These are phyloP conservation scores for Mesitornis unicolor DNA, from an alignment of 2,113 vertebrate genomes.

Conservation along the genomic window DNA sequence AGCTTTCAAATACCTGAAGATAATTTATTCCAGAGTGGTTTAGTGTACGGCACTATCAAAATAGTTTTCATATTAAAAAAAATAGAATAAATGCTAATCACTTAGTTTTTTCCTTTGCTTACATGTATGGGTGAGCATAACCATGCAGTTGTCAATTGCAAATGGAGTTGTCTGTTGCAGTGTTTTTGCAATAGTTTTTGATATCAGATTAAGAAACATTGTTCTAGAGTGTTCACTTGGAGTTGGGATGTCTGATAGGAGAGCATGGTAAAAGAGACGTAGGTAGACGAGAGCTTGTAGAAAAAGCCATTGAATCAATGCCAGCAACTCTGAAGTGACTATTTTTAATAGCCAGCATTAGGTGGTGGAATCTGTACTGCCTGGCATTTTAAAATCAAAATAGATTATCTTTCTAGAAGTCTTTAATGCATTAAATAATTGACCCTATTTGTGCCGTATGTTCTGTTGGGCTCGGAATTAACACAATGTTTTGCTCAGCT, in stretches of 20 bases:
- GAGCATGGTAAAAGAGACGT: not conserved
- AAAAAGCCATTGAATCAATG: not conserved
- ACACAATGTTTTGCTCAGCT: not conserved
- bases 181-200: not conserved
- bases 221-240: not conserved
- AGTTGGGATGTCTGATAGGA: not conserved
- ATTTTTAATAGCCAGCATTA: not conserved
- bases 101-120: not conserved
- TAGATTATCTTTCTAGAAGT: not conserved
- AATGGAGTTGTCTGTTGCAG: not conserved
- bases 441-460: not conserved
- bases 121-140: accelerated
- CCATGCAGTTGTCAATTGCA: not conserved
- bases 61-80: not conserved
- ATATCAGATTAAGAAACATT: not conserved
- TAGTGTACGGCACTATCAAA: not conserved
- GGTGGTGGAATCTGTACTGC: not conserved
- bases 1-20: not conserved
- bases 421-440: not conserved
- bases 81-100: not conserved
- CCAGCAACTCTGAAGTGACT: not conserved
- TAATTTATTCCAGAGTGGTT: not conserved
- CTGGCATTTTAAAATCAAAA: not conserved
- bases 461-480: not conserved
- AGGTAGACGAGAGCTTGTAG: not conserved